phyloP scores from a whole-genome alignment of 2,113 vertebrate species.

The Protobothrops flavoviridis region DNA sequence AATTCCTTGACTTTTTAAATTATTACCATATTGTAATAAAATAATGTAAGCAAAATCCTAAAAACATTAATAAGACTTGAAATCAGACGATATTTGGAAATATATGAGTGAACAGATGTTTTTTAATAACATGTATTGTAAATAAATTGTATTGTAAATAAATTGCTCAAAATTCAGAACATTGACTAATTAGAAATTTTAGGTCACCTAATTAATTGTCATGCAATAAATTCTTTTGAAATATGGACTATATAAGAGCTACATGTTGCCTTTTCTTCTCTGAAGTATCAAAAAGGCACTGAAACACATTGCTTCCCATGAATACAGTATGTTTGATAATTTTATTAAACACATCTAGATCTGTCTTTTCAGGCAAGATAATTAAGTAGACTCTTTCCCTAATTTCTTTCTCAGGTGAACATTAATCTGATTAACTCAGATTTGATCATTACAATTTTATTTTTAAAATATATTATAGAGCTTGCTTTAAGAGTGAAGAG shows the following conservation, averaged over 20 bases:
- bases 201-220: background rate
- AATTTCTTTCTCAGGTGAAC: conserved; percentile 18
- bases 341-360: background rate
- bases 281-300: background rate
- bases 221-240: background rate
- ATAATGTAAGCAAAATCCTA: background rate
- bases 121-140: background rate
- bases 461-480: background rate
- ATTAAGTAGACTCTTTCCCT: background rate
- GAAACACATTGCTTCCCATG: background rate
- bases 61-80: conserved; percentile 23
- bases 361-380: background rate
- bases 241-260: background rate
- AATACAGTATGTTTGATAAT: background rate
- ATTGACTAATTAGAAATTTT: background rate
- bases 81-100: conserved; percentile 23
- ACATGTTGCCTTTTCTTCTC: background rate
- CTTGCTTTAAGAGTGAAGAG: background rate
- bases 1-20: background rate
- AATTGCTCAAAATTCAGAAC: background rate
- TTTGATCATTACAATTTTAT: background rate
- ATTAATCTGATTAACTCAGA: background rate
- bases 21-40: background rate
- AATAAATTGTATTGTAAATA: background rate
- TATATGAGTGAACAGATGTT: background rate